These are phyloP conservation scores for Atherinosoma microstoma DNA, from an alignment of 2,797 vertebrate genomes.

Conservation along the genomic window DNA sequence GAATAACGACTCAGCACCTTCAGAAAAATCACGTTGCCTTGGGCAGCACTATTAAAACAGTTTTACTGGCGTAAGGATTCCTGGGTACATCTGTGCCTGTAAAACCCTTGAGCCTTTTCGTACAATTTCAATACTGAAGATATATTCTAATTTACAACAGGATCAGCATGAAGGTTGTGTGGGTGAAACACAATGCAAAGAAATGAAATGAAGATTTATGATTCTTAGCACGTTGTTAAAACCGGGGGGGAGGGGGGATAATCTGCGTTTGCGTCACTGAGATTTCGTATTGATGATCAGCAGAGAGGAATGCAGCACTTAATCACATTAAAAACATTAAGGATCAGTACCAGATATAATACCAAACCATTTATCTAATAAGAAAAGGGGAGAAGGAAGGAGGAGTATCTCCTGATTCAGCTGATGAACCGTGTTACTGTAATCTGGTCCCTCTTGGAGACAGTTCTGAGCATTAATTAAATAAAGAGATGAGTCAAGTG, in stretches of 20 bases:
- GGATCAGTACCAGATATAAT: slow-evolving; percentile 36
- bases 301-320: slow-evolving; percentile 40
- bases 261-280: slow-evolving; percentile 51
- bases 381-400: slow-evolving; percentile 28
- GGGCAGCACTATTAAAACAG: slow-evolving; percentile 56
- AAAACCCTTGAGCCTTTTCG: slow-evolving; percentile 58
- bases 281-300: slow-evolving; percentile 46
- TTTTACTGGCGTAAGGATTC: slow-evolving; percentile 67
- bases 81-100: slow-evolving; percentile 63
- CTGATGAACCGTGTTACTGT: slow-evolving; percentile 33
- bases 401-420: slow-evolving; percentile 29
- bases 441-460: slow-evolving; percentile 44
- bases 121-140: slow-evolving; percentile 39
- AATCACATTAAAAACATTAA: slow-evolving; percentile 55
- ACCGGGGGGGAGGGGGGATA: slow-evolving; percentile 17
- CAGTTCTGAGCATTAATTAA: slow-evolving; percentile 35
- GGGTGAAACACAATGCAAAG: slow-evolving; percentile 44
- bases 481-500: slow-evolving; percentile 27
- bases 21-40: slow-evolving; percentile 51
- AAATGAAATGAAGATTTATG: slow-evolving; percentile 54
- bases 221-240: slow-evolving; percentile 44
- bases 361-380: slow-evolving; percentile 26
- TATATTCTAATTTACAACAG: slow-evolving; percentile 46
- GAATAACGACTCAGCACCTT: slow-evolving; percentile 60
- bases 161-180: slow-evolving; percentile 41